These are phyloP conservation scores for Caenorhabditis sp. DNA, from an alignment of 2,888 invertebrate species.

Conservation along the genomic window DNA sequence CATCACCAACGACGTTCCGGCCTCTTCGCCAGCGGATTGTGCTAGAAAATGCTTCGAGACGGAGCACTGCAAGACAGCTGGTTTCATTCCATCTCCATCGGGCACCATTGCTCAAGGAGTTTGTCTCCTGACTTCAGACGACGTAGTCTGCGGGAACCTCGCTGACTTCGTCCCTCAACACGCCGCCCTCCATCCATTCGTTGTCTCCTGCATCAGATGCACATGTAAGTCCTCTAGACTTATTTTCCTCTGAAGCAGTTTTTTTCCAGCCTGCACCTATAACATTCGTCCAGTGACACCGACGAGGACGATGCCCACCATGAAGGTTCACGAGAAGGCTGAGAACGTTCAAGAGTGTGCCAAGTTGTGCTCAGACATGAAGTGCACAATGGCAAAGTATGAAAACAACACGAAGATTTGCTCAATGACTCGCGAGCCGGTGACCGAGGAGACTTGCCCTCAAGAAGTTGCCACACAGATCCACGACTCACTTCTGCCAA, in stretches of 20 bases:
- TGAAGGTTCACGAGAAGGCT: constrained; percentile 74
- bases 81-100: constrained; percentile 81
- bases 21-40: constrained; percentile 82
- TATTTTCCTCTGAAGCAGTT: background rate
- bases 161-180: constrained; percentile 80
- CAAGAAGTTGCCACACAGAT: constrained; percentile 77
- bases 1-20: constrained; percentile 82
- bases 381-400: constrained; percentile 80
- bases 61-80: constrained; percentile 80
- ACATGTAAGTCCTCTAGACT: constrained; percentile 77
- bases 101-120: constrained; percentile 79
- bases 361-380: constrained; percentile 73
- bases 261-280: constrained; percentile 79
- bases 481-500: constrained; percentile 77
- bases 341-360: constrained; percentile 80
- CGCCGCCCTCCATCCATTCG: constrained; percentile 80
- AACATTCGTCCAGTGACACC: constrained; percentile 75
- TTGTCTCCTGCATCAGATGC: constrained; percentile 82
- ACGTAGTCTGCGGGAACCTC: constrained; percentile 73
- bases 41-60: constrained; percentile 81
- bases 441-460: constrained; percentile 68
- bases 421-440: constrained; percentile 74
- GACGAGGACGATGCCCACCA: constrained; percentile 71
- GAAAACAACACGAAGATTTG: constrained; percentile 77
- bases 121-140: constrained; percentile 81